A percentile compares a stretch with the other conserved stretches of the same genome.
phyloP scores from a whole-genome alignment of 2,113 vertebrate species.

The Apus apus region DNA sequence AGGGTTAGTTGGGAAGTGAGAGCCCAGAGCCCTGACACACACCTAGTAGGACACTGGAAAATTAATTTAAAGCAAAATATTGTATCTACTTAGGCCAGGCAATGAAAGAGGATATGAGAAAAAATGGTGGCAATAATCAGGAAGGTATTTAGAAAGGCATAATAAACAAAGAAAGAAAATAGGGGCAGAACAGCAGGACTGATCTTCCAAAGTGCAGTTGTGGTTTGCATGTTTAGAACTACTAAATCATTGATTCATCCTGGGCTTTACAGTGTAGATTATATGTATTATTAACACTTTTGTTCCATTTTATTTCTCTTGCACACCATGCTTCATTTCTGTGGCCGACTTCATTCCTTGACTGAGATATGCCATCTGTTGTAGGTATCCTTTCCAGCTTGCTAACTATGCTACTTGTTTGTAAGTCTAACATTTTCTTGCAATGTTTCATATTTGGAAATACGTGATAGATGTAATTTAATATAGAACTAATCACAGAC shows the following conservation, averaged over 20 bases:
- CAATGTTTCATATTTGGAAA: not conserved
- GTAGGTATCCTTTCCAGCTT: not conserved
- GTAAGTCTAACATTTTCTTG: not conserved
- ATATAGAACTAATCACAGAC: not conserved
- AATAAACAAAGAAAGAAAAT: not conserved
- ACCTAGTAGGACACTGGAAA: not conserved
- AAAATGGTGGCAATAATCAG: not conserved
- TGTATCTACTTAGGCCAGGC: rapidly evolving
- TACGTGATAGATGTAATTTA: not conserved
- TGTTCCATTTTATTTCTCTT: not conserved
- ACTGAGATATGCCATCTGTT: not conserved
- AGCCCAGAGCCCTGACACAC: not conserved
- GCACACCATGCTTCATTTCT: not conserved
- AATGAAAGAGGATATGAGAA: not conserved
- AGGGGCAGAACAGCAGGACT: not conserved
- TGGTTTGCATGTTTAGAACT: not conserved
- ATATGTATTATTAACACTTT: not conserved
- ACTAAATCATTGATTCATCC: not conserved
- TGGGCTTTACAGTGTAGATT: not conserved
- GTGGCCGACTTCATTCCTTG: not conserved
- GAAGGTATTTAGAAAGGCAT: not conserved
- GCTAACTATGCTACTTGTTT: not conserved
- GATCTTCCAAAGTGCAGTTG: not conserved
- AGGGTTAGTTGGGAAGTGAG: not conserved
- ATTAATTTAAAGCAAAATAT: not conserved